These are phyloP conservation scores for Zosterops pallidus DNA, from an alignment of 2,113 vertebrate species.

Conservation along the genomic window DNA sequence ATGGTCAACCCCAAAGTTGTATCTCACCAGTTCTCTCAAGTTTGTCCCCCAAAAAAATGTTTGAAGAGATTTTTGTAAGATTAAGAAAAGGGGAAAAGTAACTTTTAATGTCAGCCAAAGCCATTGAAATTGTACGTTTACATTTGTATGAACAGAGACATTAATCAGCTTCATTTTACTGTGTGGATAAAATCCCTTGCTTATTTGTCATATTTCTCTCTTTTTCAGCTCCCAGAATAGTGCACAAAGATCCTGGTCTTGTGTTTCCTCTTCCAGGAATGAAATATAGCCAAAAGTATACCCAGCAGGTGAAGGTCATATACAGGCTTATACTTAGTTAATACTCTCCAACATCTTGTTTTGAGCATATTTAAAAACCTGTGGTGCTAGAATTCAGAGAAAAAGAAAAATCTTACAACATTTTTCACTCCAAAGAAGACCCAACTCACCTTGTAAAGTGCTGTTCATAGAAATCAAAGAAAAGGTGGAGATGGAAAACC, in stretches of 20 bases:
- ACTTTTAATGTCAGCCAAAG: background rate
- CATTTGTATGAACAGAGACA: background rate
- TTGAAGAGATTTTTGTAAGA: background rate
- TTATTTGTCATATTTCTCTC: background rate
- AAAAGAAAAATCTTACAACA: background rate
- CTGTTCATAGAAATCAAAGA: background rate
- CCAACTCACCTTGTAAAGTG: background rate
- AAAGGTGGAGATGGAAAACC: background rate
- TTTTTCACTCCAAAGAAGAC: background rate
- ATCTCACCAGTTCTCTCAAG: background rate
- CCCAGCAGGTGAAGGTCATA: background rate
- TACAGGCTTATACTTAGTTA: background rate
- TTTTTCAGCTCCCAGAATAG: background rate
- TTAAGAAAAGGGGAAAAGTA: background rate
- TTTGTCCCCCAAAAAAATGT: background rate
- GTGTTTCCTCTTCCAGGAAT: background rate
- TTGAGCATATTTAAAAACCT: background rate
- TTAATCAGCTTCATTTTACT: background rate
- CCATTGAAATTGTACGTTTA: background rate
- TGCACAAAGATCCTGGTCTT: background rate
- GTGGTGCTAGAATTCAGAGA: background rate
- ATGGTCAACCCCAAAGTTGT: background rate
- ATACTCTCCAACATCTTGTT: background rate
- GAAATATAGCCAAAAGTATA: background rate
- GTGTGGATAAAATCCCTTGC: background rate